These are phyloP conservation scores for Tupaia chinensis DNA, from an alignment of 2,113 vertebrate genomes.

Conservation along the genomic window DNA sequence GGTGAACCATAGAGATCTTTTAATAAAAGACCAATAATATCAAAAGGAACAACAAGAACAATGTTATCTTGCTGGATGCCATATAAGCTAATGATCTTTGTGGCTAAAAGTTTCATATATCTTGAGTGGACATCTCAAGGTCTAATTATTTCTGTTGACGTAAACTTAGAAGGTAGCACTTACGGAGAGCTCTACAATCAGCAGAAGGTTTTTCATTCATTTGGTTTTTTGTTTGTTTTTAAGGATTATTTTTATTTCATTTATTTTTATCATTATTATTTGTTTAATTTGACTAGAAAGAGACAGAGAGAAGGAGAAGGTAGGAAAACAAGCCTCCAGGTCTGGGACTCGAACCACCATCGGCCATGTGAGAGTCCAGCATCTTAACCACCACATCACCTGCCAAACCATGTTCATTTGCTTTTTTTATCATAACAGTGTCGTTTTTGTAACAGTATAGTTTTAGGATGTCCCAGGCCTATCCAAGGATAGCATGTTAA, in stretches of 20 bases:
- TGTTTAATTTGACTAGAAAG: no score
- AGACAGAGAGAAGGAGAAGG: no score
- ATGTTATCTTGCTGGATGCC: neutral
- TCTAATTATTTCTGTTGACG: neutral
- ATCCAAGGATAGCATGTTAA: neutral
- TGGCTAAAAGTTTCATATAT: neutral
- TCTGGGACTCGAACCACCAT: no score
- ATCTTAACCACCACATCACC: no score
- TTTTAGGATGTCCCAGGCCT: conserved; percentile 36
- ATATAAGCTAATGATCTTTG: neutral
- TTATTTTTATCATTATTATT: no score
- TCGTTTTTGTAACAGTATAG: neutral
- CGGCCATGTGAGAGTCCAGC: no score
- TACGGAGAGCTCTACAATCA: neutral
- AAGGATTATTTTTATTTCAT: neutral
- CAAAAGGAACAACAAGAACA: neutral
- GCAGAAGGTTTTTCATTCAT: neutral
- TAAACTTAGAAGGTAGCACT: conserved; percentile 34
- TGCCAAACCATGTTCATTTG: no score
- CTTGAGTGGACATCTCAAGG: neutral
- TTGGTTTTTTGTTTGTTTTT: neutral
- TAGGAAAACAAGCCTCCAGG: no score
- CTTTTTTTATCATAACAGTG: no score
- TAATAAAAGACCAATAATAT: neutral
- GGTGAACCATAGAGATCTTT: neutral